Evolutionary conservation across 2,888 invertebrate species (phyloP), one percentile per base, ranked within the genome.

Genomic region (Temnothorax rugatulus): DNA sequence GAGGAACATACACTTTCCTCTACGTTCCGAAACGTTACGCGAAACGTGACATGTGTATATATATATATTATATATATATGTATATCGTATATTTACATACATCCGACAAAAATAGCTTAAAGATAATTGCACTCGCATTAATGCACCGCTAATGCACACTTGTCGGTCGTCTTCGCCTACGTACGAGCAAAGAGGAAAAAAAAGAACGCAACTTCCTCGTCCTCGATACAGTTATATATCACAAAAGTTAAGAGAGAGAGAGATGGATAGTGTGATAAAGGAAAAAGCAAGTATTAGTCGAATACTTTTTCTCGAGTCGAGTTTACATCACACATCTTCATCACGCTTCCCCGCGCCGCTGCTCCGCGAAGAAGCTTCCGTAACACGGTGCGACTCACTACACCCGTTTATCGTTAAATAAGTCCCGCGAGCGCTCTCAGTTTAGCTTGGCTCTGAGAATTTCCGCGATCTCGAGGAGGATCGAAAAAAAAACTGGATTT

Each of bases 71-170:
- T 38, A 38, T 63, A n/a, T 71, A 18, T 50, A 41, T 44, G 8
- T 44, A 44, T 79, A 76, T 68, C 41, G n/a, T 66, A 75, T 90
- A 90, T 90, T 86, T 91, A 91, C 83, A 90, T 88, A 89, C 79
- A 90, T 82, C 82, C 64, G 85, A 81, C 54, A 91, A 82, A 88
- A 88, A 85, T 87, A 90, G 74, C 82, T 88, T 83, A 59, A 85
- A 82, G 83, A 83, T 87, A 90, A 90, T 89, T 90, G 90, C 89
- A 90, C 84, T 90, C 89, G 64, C 68, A 41, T 82, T 84, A 64
- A 88, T 90, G 85, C 88, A 90, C 84, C 85, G 79, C 29, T 29
- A 29, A 29, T 29, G 29, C 85, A 74, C 83, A 59, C 71, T 29
- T 83, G 83, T 82, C 85, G 50, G 21, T 81, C 83, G 71, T 86